Conservation (phyloP, 2,888 invertebrate genomes). For the Lepidocyrtinus sp. region DNA sequence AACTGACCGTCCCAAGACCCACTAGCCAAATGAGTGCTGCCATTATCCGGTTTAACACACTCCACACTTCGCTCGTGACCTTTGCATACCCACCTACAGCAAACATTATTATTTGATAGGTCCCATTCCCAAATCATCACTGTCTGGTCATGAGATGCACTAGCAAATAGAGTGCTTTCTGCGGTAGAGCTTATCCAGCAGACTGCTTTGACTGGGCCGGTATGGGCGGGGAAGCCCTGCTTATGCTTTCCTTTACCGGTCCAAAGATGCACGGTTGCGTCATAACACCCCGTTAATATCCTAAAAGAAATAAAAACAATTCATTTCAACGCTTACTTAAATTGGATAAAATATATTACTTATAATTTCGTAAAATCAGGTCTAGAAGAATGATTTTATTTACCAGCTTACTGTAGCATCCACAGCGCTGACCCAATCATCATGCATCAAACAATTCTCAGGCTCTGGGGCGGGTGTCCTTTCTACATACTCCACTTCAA, state of each 20-base stretch:
- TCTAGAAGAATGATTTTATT: slow-evolving; percentile 40
- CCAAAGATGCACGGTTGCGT: slow-evolving; percentile 93
- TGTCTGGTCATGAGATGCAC: slow-evolving; percentile 93
- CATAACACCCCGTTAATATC: slow-evolving; percentile 94
- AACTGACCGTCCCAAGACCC: slow-evolving; percentile 95
- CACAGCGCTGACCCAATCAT: slow-evolving; percentile 98
- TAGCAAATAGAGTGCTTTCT: slow-evolving; percentile 77
- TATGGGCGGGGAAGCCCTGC: slow-evolving; percentile 88
- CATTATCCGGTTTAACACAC: slow-evolving; percentile 84
- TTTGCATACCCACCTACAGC: slow-evolving; percentile 85
- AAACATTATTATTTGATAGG: slow-evolving; percentile 81
- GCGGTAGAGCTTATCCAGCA: slow-evolving; percentile 83
- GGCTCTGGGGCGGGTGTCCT: slow-evolving; percentile 93
- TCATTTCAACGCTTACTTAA: no score
- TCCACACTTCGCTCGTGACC: slow-evolving; percentile 96
- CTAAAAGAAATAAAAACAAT: slow-evolving; percentile 74
- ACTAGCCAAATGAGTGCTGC: slow-evolving; percentile 79
- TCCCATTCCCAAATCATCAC: slow-evolving; percentile 93
- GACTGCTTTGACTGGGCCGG: slow-evolving; percentile 89
- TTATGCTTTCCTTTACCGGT: slow-evolving; percentile 87
- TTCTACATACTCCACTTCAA: slow-evolving; percentile 93
- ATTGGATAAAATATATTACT: no score
- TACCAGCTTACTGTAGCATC: slow-evolving; percentile 81
- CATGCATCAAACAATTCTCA: slow-evolving; percentile 91
- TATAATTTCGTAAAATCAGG: no score